Base-by-base conservation (phyloP, 2,888 invertebrate species). In the Meliscaeva auricollis region DNA sequence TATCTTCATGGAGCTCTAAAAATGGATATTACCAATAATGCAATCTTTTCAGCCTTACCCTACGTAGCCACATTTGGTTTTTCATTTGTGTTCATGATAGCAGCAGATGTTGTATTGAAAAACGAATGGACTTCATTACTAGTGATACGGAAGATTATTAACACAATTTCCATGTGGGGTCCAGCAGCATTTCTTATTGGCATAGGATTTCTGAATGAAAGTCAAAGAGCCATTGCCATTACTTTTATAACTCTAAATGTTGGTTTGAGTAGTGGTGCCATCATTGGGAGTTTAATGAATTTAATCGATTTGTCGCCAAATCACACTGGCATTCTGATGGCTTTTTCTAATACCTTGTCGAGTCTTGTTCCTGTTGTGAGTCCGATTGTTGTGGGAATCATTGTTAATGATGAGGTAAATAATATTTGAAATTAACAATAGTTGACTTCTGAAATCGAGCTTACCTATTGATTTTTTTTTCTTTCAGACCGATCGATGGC, bases 231-330 rank as follows among this genome's bases (percentile, higher is more conserved):
- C 9, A 68, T 92, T 22, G 94, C 94, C 0, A 92, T 94, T 3
- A 89, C 89, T 0, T 89, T 95, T 60, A 90, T 95, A 15, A 93
- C 94, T 0, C 83, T 94, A 1, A 93, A 94, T 7, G 94, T 95
- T 44, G 90, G 89, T 15, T 76, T 90, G 0, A 89, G 88, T 81
- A 89, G 94, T 4, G 94, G 93, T 0, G 91, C 93, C 8, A 87
- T 87, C 1, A 81, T 89, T 48, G 89, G 95, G 94, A 7, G 87
- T 46, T 13, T 52, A 0, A 44, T 95, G 94, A 89, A 93, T 94
- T 2, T 77, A 93, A 94, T 95, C 84, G 95, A 95, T 89, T 91
- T 95, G 35, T 93, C 95, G 6, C 94, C 95, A 0, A 94, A 94
- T 88, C 94, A 94, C 88, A 94, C 95, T 1, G 95, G 94, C 1